Percentiles rank a stretch among this genome's conserved stretches.
These are phyloP conservation scores for Oegoconia quadripuncta DNA, from an alignment of 2,888 invertebrate species.

Conservation along the genomic window DNA sequence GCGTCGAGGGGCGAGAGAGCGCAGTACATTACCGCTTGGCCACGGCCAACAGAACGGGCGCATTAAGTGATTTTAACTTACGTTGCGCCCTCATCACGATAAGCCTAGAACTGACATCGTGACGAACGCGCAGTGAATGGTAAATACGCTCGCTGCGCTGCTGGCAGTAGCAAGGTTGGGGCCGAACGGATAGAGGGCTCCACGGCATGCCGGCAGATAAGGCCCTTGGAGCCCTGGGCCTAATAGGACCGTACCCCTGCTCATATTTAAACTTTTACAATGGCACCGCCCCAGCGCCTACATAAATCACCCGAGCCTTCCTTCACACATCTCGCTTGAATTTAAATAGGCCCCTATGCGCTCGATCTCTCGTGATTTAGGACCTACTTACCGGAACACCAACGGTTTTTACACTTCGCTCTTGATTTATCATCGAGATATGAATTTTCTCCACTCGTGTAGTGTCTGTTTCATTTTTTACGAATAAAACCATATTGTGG, in stretches of 20 bases:
- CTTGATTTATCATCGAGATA: constrained; percentile 12
- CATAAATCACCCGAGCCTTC: constrained; percentile 66
- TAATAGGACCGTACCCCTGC: constrained; percentile 26
- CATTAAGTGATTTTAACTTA: constrained; percentile 19
- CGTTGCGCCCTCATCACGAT: constrained; percentile 19
- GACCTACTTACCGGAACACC: constrained; percentile 41
- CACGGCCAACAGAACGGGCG: constrained; percentile 23
- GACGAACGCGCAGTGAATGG: too few relatives aligned
- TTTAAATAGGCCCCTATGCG: constrained; percentile 66
- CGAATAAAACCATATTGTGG: too few relatives aligned
- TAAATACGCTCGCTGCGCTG: too few relatives aligned
- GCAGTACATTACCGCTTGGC: constrained; percentile 8
- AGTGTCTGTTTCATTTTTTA: too few relatives aligned
- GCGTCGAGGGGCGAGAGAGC: constrained; percentile 9
- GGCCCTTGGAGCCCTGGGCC: constrained; percentile 1
- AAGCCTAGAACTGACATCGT: too few relatives aligned
- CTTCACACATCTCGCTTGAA: constrained; percentile 66
- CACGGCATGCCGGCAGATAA: constrained; percentile 3
- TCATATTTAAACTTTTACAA: constrained; percentile 71
- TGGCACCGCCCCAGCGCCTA: constrained; percentile 46
- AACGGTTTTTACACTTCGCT: constrained; percentile 37
- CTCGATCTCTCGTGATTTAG: constrained; percentile 62
- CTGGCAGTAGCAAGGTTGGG: too few relatives aligned
- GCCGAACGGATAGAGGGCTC: too few relatives aligned
- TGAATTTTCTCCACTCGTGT: not conserved